Base-by-base conservation (phyloP, 37 sponge, comb jelly and placozoan genomes). In the Tethya wilhelma region DNA sequence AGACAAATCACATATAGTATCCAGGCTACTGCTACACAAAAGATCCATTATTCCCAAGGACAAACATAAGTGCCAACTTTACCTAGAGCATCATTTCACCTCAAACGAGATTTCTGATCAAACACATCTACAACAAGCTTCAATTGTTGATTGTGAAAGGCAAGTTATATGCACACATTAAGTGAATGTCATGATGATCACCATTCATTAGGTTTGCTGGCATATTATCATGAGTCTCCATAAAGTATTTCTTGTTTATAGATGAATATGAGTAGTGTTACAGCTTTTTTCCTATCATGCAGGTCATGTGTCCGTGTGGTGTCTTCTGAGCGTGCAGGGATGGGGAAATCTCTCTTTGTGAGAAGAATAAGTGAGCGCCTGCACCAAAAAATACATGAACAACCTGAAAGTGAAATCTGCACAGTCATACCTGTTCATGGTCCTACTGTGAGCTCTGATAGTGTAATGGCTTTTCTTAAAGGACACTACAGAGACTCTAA, bases 301-400 rank as follows among this genome's bases (percentile, higher is more conserved):
- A 90, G 91, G 33, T 85, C 82, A 0, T 62, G 56, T 72, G 86
- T 88, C 9, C 42, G 93, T 41, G 82, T 93, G 1, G 89, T 93
- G 7, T 55, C 73, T 6, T 93, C 89, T 36, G 19, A 32, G 11
- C 68, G 78, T 23, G 64, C 93, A 28, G 93, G 93, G 32, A 87
- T 93, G 89, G 93, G 93, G 4, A 93, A 93, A 69, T 75, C 89
- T 20, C 62, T 88, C 23, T 93, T 67, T 70, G 74, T 93, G 22
- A 17, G 33, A 9, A 44, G 84, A 37, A 59, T 88, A 70, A 80
- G 69, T 23, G 85, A 93, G 32, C 11, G 26, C 12, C 40, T 82
- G 9, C 8, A 56, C 32, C 26, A 26, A 23, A 11, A 23, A 23
- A 58, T 25, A 7, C n/a, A 57, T 4, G 32, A 9, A 37, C 23